Evolutionary conservation across 1,140 invertebrate species (phyloP).

Genomic region (Calephelis virginiensis): DNA sequence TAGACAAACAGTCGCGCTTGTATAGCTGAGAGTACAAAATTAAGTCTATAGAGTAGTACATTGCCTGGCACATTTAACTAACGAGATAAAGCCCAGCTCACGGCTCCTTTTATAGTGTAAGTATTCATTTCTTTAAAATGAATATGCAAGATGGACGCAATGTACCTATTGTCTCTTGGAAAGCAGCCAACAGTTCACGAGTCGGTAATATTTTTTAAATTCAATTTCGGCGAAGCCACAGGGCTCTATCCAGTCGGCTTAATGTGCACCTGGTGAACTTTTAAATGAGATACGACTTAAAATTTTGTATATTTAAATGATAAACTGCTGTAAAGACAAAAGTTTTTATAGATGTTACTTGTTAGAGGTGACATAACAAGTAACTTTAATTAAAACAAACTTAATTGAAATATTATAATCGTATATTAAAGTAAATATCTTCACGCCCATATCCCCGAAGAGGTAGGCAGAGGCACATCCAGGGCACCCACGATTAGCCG

Average conservation of each 20-base stretch:
- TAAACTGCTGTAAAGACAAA: not conserved
- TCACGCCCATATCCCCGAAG: no score
- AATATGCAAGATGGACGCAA: conserved; percentile 62
- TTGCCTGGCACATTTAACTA: conserved; percentile 19
- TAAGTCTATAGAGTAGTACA: conserved; percentile 14
- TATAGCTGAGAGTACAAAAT: conserved; percentile 1
- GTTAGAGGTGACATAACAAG: not conserved
- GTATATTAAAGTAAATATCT: no score
- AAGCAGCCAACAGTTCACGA: conserved; percentile 65
- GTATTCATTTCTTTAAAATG: conserved; percentile 69
- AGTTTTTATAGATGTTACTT: not conserved
- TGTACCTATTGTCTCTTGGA: conserved; percentile 71
- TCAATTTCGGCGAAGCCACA: conserved; percentile 72
- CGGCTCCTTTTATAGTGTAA: conserved; percentile 45
- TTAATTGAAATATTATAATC: no score
- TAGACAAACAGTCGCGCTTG: not conserved
- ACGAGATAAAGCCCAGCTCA: conserved; percentile 28
- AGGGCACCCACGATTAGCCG: no score
- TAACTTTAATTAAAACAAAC: no score
- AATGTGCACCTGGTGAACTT: conserved; percentile 72
- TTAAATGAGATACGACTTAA: conserved; percentile 52
- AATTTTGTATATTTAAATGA: conserved; percentile 8
- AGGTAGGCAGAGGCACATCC: no score
- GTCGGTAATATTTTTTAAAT: conserved; percentile 76
- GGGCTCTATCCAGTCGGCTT: conserved; percentile 62